Base-by-base conservation (phyloP, 2,888 invertebrate species). In the Luperina nickerlii region DNA sequence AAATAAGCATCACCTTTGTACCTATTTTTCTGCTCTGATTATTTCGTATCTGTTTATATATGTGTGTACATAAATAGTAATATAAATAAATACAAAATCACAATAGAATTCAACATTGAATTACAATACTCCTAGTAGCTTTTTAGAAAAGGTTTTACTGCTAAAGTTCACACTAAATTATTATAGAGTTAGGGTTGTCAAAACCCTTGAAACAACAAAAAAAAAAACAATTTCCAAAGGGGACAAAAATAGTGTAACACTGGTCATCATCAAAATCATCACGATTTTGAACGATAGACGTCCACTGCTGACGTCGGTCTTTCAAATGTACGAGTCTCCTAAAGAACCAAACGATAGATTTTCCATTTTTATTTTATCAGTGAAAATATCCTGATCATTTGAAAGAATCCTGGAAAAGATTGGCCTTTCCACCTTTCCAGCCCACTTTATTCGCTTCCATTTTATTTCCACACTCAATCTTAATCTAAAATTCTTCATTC, bases 401-500 rank as follows among this genome's bases (percentile, higher is more conserved):
- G 11, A 65, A 71, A 71, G 18, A 71, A n/a, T 71, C 71, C 7
- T 38, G n/a, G 32, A 13, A 38, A 24, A 38, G 18, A 71, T 13
- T 20, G 18, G 18, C 38, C n/a, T n/a, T 11, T 11, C 11, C 38
- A 71, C 11, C 11, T 84, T 69, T 79, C 24, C 48, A 79, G 27
- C 4, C 15, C 54, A 32, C 54, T 72, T 71, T 72, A 54, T 62
- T 62, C 51, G 11, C 38, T 57, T n/a, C 32, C 27, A 72, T 74
- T 74, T 84, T 71, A 70, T 78, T 74, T 74, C 51, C n/a, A 57
- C 38, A 65, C 42, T 83, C 83, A 76, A 76, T 86, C 78, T 32
- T 74, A 71, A 68, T 83, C 51, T 72, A 27, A 83, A 87, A 71
- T 83, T 74, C 71, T 68, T 68, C 74, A 77, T 87, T 84, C 86